Conservation (phyloP, 1,140 invertebrate species). For the Plectus sambesii region DNA sequence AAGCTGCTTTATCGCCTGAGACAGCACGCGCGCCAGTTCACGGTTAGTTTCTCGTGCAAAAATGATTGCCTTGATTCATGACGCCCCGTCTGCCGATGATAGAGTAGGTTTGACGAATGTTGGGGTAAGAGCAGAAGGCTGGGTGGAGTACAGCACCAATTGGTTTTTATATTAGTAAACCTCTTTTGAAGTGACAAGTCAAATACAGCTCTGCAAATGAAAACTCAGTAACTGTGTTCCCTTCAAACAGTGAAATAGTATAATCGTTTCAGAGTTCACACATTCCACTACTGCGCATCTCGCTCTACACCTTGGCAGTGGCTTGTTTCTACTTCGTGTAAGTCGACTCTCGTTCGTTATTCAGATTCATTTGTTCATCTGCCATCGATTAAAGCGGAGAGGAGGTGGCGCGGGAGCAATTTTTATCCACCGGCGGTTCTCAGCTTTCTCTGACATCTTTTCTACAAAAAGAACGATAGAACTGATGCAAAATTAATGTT, state of each 20-base stretch:
- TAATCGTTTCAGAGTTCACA: conserved; percentile 33
- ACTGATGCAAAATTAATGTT: no score
- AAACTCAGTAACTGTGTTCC: neutral
- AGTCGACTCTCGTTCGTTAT: no score
- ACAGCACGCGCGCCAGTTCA: conserved; percentile 42
- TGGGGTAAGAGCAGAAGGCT: no score
- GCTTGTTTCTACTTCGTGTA: conserved; percentile 45
- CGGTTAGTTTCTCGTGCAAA: conserved; percentile 20
- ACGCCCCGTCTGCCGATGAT: no score
- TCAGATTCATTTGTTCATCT: no score
- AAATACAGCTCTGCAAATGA: conserved; percentile 6
- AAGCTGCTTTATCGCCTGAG: conserved; percentile 31
- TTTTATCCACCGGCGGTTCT: no score
- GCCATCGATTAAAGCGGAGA: no score
- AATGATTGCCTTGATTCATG: conserved; percentile 1
- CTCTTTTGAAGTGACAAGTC: neutral
- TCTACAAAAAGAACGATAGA: no score
- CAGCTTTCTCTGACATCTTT: no score
- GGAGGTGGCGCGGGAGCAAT: no score
- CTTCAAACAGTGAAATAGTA: neutral
- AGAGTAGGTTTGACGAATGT: no score
- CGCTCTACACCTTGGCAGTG: conserved; percentile 42
- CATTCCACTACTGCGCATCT: conserved; percentile 42
- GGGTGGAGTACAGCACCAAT: no score
- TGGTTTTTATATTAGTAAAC: conserved; percentile 13